A percentile compares a stretch with the other conserved stretches of the same genome.
Conservation (phyloP, 2,113 vertebrate genomes). For the Zapus hudsonius region DNA sequence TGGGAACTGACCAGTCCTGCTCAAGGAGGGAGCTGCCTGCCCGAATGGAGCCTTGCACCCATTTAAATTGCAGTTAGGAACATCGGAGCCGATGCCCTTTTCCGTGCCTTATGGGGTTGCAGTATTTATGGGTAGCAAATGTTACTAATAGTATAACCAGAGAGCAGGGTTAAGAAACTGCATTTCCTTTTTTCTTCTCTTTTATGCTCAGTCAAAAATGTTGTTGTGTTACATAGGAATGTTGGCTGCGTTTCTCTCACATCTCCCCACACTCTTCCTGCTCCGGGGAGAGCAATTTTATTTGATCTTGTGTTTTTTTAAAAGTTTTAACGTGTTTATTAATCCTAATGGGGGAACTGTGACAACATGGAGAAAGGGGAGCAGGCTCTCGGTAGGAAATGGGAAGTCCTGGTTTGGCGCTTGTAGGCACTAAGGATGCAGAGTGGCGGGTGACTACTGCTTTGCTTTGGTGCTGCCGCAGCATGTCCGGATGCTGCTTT, state of each 20-base stretch:
- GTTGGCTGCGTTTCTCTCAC: constrained; percentile 77
- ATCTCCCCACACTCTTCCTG: constrained; percentile 70
- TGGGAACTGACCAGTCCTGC: constrained; percentile 77
- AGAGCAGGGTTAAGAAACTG: constrained; percentile 79
- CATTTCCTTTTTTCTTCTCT: constrained; percentile 61
- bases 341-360: constrained; percentile 69
- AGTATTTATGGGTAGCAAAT: constrained; percentile 84
- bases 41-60: constrained; percentile 76
- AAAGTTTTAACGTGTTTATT: constrained; percentile 85
- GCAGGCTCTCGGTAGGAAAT: constrained; percentile 76
- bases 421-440: constrained; percentile 78
- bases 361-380: constrained; percentile 79
- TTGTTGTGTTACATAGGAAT: constrained; percentile 72
- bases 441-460: constrained; percentile 84
- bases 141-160: constrained; percentile 82
- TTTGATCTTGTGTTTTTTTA: constrained; percentile 60
- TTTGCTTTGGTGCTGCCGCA: constrained; percentile 73
- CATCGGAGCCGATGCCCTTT: constrained; percentile 76
- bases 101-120: constrained; percentile 82
- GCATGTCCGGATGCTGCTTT: constrained; percentile 83
- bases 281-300: constrained; percentile 45
- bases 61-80: constrained; percentile 76
- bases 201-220: constrained; percentile 62
- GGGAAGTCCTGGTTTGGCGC: constrained; percentile 83
- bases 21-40: constrained; percentile 72